Evolutionary conservation across 2,797 vertebrate species (phyloP).

Genomic region (Mormyrops boulengeri): DNA sequence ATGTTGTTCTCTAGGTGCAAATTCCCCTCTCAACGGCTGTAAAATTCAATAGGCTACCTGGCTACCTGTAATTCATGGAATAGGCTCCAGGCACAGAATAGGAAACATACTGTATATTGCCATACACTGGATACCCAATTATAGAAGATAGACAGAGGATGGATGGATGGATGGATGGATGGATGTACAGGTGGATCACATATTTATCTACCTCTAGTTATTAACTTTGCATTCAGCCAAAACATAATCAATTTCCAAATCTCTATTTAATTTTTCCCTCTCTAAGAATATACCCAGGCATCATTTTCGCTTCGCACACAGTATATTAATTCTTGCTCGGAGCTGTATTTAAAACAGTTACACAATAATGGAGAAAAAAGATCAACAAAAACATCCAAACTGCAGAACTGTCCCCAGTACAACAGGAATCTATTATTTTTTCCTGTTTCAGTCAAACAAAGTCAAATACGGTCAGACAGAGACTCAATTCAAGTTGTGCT

Average conservation of each 20-base stretch:
- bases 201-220: neutral
- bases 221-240: neutral
- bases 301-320: neutral
- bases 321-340: neutral
- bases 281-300: neutral
- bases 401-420: neutral
- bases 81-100: neutral
- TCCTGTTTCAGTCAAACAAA: neutral
- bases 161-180: neutral
- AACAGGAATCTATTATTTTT: neutral
- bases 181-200: neutral
- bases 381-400: neutral
- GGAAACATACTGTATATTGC: neutral
- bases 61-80: neutral
- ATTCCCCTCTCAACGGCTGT: neutral
- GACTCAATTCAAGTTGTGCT: constrained; percentile 57
- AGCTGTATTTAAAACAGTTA: neutral
- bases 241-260: constrained; percentile 9
- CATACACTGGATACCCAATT: neutral
- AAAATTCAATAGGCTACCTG: constrained; percentile 3
- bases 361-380: neutral
- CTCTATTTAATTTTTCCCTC: neutral
- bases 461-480: constrained; percentile 46
- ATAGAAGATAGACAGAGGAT: neutral
- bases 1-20: neutral